Percentiles rank a stretch among this genome's conserved stretches.
Conservation (phyloP, 2,888 invertebrate species). For the Euclidia mi region DNA sequence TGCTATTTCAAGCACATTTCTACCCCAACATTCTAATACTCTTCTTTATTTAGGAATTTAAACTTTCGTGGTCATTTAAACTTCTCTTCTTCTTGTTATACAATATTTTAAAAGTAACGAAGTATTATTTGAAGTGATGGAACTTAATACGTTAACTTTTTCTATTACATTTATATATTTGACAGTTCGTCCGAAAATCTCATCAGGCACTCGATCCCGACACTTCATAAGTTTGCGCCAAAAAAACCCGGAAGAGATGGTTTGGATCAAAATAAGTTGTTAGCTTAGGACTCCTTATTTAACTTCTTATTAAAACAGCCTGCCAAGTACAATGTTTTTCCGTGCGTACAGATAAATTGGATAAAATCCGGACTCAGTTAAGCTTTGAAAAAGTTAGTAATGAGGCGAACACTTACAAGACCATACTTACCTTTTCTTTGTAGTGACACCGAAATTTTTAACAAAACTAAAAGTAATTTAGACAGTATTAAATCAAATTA, state of each 20-base stretch:
- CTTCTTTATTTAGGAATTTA: too few species aligned
- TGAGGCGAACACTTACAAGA: constrained; percentile 10
- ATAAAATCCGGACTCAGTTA: constrained; percentile 39
- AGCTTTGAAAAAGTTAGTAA: constrained; percentile 44
- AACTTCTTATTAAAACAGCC: constrained; percentile 60
- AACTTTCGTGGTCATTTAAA: too few species aligned
- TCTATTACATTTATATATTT: constrained; percentile 38
- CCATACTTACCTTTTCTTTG: neutral
- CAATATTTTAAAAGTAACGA: too few species aligned
- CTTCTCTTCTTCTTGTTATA: too few species aligned
- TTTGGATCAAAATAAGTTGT: constrained; percentile 58
- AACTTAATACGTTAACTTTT: too few species aligned
- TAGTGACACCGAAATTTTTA: neutral
- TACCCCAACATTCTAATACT: too few species aligned
- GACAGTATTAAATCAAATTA: too few species aligned
- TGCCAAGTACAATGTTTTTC: constrained; percentile 46
- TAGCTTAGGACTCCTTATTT: constrained; percentile 60
- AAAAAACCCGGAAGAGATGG: constrained; percentile 42
- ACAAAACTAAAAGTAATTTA: too few species aligned
- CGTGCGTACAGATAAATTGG: constrained; percentile 48
- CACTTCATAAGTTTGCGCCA: constrained; percentile 48
- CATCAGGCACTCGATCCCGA: constrained; percentile 46
- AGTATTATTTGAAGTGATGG: too few species aligned
- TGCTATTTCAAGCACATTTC: too few species aligned
- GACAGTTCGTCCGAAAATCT: constrained; percentile 41